Evolutionary conservation across 1,140 invertebrate genomes (phyloP), one percentile per base, ranked within the genome.

Genomic region (Zaprionus kolodkinae): DNA sequence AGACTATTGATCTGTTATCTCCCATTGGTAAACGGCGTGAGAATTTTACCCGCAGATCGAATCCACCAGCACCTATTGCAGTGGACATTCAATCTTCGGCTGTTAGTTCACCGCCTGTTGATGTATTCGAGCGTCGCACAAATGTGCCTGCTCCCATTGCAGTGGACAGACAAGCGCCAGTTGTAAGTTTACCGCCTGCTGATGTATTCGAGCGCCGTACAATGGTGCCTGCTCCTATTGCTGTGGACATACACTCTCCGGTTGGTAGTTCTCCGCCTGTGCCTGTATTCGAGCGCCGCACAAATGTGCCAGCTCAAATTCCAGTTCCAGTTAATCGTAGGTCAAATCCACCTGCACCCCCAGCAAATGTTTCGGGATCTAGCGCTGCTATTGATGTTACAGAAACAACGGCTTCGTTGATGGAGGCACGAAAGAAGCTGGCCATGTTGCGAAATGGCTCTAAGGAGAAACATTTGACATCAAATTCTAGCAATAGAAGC

Each of bases 371-470:
- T 15, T 10, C 2, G 15, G 7, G 3, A 3, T 3, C 40, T 9
- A 15, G 6, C n/a, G 40, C 40, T 6, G 15, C 40, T 9, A 45
- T 15, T 3, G 40, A 45, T 15, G 40, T 15, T 3, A 1, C 17
- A 21, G 45, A 50, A 3, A 25, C 45, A 33, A 45, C 40, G 7
- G 13, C 2, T 15, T 59, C 69, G 5, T 57, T 88, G 13, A 52
- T 70, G 55, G 84, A 87, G 65, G 84, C 85, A 2, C 84, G 84
- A 33, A 87, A 83, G 17, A 87, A 87, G 27, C 40, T 87, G 13
- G 85, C 80, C 2, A 81, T 73, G 0, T 27, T 88, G 15, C 40
- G 66, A 4, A 35, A 0, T 1, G 13, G 12, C 15, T 0, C 3
- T 12, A 0, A 27, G 7, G 0, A n/a, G 9, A 13, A 10, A 25